Conservation (phyloP, 2,888 invertebrate genomes). For the Bimastos eiseni region DNA sequence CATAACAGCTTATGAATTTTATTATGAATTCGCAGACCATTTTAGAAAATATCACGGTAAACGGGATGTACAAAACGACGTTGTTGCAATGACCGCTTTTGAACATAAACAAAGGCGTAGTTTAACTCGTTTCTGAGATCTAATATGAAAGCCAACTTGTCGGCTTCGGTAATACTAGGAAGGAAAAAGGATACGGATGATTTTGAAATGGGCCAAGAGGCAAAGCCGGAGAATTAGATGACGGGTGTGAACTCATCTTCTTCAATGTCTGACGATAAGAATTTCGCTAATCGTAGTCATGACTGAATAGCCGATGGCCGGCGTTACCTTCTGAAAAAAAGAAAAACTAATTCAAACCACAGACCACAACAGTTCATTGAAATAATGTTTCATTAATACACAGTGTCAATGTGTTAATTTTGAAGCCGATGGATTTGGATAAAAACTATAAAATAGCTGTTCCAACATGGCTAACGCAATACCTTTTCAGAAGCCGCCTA, state of each 20-base stretch:
- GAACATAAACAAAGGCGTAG: slow-evolving; percentile 13
- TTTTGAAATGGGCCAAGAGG: neutral
- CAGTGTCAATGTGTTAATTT: neutral
- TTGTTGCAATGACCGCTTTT: neutral
- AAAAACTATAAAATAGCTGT: neutral
- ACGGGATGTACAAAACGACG: neutral
- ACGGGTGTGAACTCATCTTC: neutral
- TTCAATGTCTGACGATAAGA: slow-evolving; percentile 13
- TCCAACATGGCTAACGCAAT: neutral
- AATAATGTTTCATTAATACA: neutral
- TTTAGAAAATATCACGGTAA: neutral
- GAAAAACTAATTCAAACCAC: neutral
- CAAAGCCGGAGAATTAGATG: slow-evolving; percentile 6
- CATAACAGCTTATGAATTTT: neutral
- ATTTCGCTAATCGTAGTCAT: neutral
- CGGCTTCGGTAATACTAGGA: neutral
- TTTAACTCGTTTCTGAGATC: neutral
- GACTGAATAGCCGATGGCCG: slow-evolving; percentile 7
- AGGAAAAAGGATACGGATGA: neutral
- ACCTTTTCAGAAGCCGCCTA: slow-evolving; percentile 6
- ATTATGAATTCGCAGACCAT: neutral
- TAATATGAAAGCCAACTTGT: neutral
- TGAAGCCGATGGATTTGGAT: slow-evolving; percentile 13
- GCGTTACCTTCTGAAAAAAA: neutral
- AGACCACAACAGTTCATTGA: neutral